Conservation (phyloP, 2,113 vertebrate genomes). For the Sphaerodactylus townsendi region DNA sequence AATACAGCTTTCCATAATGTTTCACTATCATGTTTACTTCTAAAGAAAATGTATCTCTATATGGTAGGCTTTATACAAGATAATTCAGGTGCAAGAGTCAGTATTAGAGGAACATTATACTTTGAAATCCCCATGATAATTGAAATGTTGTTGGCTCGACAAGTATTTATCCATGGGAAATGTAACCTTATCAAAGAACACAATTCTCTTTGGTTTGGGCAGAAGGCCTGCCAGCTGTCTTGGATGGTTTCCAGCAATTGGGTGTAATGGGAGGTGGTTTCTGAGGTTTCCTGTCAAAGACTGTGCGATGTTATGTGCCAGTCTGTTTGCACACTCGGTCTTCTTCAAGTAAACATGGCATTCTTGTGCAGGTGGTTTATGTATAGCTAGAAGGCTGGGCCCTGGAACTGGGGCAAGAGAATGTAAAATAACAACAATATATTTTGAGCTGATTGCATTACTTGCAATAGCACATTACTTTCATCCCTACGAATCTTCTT, state of each 20-base stretch:
- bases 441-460: neutral
- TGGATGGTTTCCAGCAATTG: constrained; percentile 8
- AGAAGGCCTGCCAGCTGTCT: neutral
- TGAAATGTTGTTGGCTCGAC: constrained; percentile 15
- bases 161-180: neutral
- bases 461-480: neutral
- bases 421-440: neutral
- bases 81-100: neutral
- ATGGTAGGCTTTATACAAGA: neutral
- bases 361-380: neutral
- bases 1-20: constrained; percentile 30
- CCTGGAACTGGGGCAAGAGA: neutral
- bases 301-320: constrained; percentile 7
- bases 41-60: neutral
- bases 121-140: neutral
- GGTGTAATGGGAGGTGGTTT: constrained; percentile 2
- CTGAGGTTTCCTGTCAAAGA: neutral
- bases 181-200: constrained; percentile 32
- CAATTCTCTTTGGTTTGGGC: constrained; percentile 11
- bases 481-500: neutral
- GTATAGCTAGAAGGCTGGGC: neutral
- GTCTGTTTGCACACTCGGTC: rapidly evolving
- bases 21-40: constrained; percentile 42
- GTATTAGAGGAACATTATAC: neutral
- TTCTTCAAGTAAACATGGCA: neutral